Conservation (phyloP, 2,888 invertebrate genomes). For the Machimus atricapillus region DNA sequence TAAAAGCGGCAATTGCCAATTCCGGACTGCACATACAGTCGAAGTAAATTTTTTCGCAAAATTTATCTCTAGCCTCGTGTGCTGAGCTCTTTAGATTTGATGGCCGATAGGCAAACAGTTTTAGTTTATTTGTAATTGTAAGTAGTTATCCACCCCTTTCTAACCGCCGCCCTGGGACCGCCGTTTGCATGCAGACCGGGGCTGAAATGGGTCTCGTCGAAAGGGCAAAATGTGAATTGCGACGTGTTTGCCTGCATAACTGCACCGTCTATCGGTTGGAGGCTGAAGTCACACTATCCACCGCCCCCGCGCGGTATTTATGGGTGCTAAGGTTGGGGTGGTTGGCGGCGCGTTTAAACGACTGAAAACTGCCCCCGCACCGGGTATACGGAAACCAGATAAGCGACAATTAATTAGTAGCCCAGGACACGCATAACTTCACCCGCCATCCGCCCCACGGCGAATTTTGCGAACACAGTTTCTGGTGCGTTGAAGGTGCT, state of each 20-base stretch:
- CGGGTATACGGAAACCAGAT: background rate
- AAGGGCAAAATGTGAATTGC: constrained; percentile 24
- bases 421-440: background rate
- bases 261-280: background rate
- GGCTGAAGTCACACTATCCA: constrained; percentile 12
- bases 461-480: background rate
- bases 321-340: constrained; percentile 43
- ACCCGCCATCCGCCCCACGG: background rate
- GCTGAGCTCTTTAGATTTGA: constrained; percentile 35
- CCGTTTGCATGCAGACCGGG: background rate
- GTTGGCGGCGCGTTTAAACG: constrained; percentile 44
- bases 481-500: background rate
- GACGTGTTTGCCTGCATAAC: constrained; percentile 24
- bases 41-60: constrained; percentile 29
- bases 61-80: constrained; percentile 27
- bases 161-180: constrained; percentile 19
- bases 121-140: constrained; percentile 36
- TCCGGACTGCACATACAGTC: constrained; percentile 21
- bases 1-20: constrained; percentile 21
- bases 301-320: constrained; percentile 18
- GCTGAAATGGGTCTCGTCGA: background rate
- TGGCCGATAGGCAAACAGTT: constrained; percentile 37
- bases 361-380: constrained; percentile 40
- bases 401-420: constrained; percentile 45
- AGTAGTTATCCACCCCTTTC: constrained; percentile 31